These are phyloP conservation scores for Callionymus lyra DNA, from an alignment of 2,113 vertebrate genomes.

Conservation along the genomic window DNA sequence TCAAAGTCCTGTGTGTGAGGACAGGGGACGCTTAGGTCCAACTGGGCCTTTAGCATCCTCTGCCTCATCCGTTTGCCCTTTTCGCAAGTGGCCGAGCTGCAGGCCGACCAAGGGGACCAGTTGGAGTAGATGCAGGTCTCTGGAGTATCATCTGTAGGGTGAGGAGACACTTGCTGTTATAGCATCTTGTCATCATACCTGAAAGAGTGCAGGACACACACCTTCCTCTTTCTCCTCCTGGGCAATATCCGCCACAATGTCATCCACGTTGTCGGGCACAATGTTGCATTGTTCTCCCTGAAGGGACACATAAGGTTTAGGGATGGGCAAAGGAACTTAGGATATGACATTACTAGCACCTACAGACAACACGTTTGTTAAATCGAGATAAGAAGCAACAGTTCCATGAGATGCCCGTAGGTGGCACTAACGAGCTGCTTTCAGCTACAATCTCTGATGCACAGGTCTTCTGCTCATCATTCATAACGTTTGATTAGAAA, in stretches of 20 bases:
- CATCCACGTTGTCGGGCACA: constrained; percentile 92
- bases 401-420: constrained; percentile 41
- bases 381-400: not conserved
- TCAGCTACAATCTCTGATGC: not conserved
- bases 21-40: constrained; percentile 92
- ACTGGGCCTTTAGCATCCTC: constrained; percentile 95
- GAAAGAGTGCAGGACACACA: constrained; percentile 35
- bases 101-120: constrained; percentile 98
- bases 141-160: constrained; percentile 84
- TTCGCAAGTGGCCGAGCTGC: constrained; percentile 95
- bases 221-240: constrained; percentile 98
- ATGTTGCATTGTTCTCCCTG: constrained; percentile 98
- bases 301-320: constrained; percentile 31
- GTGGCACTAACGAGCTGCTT: constrained; percentile 38
- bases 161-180: not conserved
- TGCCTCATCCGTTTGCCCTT: constrained; percentile 97
- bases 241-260: constrained; percentile 94
- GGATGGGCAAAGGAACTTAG: not conserved
- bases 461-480: not conserved
- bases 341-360: not conserved
- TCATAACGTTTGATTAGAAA: no score
- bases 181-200: constrained; percentile 3
- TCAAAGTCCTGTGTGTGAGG: constrained; percentile 97
- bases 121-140: constrained; percentile 98
- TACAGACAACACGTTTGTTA: not conserved